Base-by-base conservation (phyloP, 2,113 vertebrate genomes). In the Pao palembangensis region DNA sequence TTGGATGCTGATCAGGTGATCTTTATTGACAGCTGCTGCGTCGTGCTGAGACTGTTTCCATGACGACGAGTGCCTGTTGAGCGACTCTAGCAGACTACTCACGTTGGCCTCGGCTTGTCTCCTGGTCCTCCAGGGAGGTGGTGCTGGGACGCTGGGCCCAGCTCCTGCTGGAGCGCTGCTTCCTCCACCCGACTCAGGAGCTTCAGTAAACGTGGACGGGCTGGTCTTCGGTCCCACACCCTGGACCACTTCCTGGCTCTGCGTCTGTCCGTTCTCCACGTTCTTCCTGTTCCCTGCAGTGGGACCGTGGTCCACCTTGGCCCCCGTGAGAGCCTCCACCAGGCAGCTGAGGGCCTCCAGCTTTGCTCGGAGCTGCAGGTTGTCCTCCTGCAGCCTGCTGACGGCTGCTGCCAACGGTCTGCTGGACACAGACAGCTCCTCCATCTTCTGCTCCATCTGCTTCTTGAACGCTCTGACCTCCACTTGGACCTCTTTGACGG, bases 331-430 rank as follows among this genome's bases (percentile, higher is more conserved):
- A 13, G 85, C 84, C 64, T 96, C 93, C 83, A 97, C 92, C 83
- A 93, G 91, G 25, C 73, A 85, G 25, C 89, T 76, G 66, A 96
- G 85, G 31, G 87, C 89, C 71, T 95, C 93, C 64, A 98, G 79
- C 84, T 93, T 92, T 0, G 79, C 72, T 43, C 92, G 87, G 52
- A 98, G 90, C 56, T 91, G 89, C 70, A 86, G 92, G 89, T 96
- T 96, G 76, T 98, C 95, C 58, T 89, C 89, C 88, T 95, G 94
- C 76, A 98, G 91, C 65, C 87, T 87, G 1, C 87, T 78, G 57
- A 98, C 93, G 0, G 90, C 84, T 20, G 81, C 90, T 0, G 89
- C 90, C 80, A 98, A 69, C 4, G 93, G 93, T 12, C 84, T 85
- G 1, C 89, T 90, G 61, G 93, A 82, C 1, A 87, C 55, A 75